Evolutionary conservation across 2,797 vertebrate genomes (phyloP), one percentile per base, ranked within the genome.

Genomic region (Parambassis ranga): DNA sequence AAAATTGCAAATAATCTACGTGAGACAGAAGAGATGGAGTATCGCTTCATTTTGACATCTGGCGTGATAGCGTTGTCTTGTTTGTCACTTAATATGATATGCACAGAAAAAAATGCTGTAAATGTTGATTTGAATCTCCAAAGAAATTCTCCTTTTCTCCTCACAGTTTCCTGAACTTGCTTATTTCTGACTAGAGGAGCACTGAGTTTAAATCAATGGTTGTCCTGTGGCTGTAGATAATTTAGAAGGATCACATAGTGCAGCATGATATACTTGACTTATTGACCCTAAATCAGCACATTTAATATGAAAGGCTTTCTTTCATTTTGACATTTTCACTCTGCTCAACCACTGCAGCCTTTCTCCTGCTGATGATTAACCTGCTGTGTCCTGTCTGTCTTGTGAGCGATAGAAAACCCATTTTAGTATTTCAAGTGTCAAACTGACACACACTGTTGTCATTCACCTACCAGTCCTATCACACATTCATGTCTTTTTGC

Each of bases 1-100:
- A 48, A 85, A 83, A 87, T 83, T 79, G 77, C 56, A 83, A 72
- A 86, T 82, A 83, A 85, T 84, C 63, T 75, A 64, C 60, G 56
- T 48, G 35, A 78, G 75, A 73, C 66, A 60, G 48, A 67, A 36
- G 44, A 73, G 77, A 85, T 55, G 58, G 61, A 58, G 74, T 10
- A 33, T 43, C 16, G 13, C 53, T 14, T 63, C 26, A 27, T 70
- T 79, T 65, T 86, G 86, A 88, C 82, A 66, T 63, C 23, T 60
- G 41, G 43, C 3, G 7, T 78, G 62, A 86, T 60, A 56, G 71
- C 20, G 14, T 68, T 81, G 74, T 76, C 77, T 83, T 42, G 30
- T 82, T 76, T 84, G 67, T 72, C 75, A 75, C 35, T 70, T 71
- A 53, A 37, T 43, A 37, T 65, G 77, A 83, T 36, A 50, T 53